phyloP scores from a whole-genome alignment of 2,888 invertebrate genomes.

The Terebella lapidaria region DNA sequence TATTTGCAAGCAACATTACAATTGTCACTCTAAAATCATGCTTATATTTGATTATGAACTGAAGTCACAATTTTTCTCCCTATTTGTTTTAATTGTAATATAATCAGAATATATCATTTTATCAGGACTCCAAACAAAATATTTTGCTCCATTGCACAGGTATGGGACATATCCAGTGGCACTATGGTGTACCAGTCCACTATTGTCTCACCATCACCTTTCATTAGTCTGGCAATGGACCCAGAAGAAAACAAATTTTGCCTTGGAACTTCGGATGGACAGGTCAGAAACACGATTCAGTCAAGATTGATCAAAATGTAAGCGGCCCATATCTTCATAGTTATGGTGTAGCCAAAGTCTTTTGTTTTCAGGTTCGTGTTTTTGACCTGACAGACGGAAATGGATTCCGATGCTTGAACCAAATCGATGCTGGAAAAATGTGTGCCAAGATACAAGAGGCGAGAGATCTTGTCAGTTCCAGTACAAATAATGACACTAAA shows the following conservation, averaged over 20 bases:
- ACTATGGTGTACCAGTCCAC: slow-evolving; percentile 42
- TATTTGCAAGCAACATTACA: slow-evolving; percentile 19
- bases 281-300: slow-evolving; percentile 25
- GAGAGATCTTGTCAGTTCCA: not conserved
- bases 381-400: slow-evolving; percentile 44
- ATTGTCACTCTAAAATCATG: too few relatives aligned
- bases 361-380: slow-evolving; percentile 34
- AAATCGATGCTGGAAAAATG: slow-evolving; percentile 35
- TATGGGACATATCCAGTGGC: slow-evolving; percentile 39
- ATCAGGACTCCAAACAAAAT: not conserved
- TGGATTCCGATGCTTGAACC: slow-evolving; percentile 40
- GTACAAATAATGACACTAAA: not conserved
- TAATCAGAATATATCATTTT: too few relatives aligned
- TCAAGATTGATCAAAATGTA: not conserved
- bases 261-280: slow-evolving; percentile 43
- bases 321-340: not conserved
- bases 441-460: not conserved
- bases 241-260: slow-evolving; percentile 33
- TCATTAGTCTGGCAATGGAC: slow-evolving; percentile 43
- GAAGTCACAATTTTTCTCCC: too few relatives aligned
- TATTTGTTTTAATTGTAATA: too few relatives aligned
- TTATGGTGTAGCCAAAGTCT: not conserved
- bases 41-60: too few relatives aligned
- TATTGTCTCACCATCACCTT: slow-evolving; percentile 42
- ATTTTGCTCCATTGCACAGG: slow-evolving; percentile 24